A percentile compares a stretch with the other conserved stretches of the same genome.
Conservation (phyloP, 1,140 invertebrate genomes). For the Yoshiicerus persimilis region DNA sequence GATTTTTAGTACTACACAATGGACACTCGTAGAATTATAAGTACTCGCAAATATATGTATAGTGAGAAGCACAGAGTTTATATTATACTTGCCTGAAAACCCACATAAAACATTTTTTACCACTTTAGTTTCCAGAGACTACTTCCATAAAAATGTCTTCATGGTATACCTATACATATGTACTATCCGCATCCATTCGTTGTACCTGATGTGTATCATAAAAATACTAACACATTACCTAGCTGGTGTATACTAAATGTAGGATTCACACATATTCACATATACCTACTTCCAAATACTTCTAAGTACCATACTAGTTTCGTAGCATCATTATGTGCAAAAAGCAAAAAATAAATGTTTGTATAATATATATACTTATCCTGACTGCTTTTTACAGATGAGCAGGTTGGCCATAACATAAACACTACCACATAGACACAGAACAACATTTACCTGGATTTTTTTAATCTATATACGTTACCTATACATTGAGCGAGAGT, state of each 20-base stretch:
- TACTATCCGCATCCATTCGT: not conserved
- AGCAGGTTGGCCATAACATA: not conserved
- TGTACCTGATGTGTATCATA: not conserved
- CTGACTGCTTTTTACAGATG: not conserved
- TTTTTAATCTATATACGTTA: too few relatives aligned
- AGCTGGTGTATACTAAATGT: too few relatives aligned
- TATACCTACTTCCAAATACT: not conserved
- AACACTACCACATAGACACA: not conserved
- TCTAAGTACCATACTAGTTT: not conserved
- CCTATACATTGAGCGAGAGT: too few relatives aligned
- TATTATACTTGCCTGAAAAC: not conserved
- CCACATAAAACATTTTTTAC: not conserved
- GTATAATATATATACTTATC: not conserved
- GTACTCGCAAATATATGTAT: not conserved
- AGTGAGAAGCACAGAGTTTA: not conserved
- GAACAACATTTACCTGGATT: too few relatives aligned
- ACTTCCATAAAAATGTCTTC: too few relatives aligned
- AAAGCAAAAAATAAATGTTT: not conserved
- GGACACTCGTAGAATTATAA: not conserved
- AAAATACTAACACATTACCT: not conserved
- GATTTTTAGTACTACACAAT: not conserved
- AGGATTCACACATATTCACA: not conserved
- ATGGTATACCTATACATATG: too few relatives aligned
- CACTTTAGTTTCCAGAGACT: too few relatives aligned
- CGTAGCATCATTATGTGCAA: too few relatives aligned